Evolutionary conservation across 2,113 vertebrate species (phyloP).

Genomic region (Taurulus bubalis): DNA sequence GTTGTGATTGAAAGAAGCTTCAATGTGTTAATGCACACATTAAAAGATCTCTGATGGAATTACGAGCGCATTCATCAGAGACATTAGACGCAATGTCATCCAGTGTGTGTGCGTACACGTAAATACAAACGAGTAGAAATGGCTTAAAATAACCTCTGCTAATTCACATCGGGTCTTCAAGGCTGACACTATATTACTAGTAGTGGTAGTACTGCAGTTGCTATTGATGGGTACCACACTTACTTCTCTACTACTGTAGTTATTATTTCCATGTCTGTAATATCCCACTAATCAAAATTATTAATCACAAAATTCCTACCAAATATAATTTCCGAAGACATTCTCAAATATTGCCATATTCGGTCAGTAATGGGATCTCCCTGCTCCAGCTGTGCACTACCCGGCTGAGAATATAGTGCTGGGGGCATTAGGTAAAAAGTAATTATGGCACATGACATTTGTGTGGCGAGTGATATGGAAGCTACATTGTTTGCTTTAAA

Average conservation of each 20-base stretch:
- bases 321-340: too few species aligned
- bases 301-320: neutral
- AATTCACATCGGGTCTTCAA: neutral
- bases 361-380: neutral
- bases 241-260: neutral
- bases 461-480: neutral
- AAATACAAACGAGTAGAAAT: too few species aligned
- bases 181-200: neutral
- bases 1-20: neutral
- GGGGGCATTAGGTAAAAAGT: slow-evolving; percentile 1
- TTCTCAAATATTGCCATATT: too few species aligned
- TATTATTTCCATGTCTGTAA: neutral
- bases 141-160: too few species aligned
- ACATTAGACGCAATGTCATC: neutral
- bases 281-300: neutral
- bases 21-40: neutral
- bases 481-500: slow-evolving; percentile 24
- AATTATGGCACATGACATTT: neutral
- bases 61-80: neutral
- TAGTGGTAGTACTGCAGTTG: neutral
- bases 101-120: neutral
- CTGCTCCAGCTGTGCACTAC: neutral
- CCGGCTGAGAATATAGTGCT: neutral
- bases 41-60: neutral
- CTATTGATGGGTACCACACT: neutral